A percentile compares a stretch with the other conserved stretches of the same genome.
Evolutionary conservation across 2,888 invertebrate species (phyloP).

Genomic region (Lottia scabra): DNA sequence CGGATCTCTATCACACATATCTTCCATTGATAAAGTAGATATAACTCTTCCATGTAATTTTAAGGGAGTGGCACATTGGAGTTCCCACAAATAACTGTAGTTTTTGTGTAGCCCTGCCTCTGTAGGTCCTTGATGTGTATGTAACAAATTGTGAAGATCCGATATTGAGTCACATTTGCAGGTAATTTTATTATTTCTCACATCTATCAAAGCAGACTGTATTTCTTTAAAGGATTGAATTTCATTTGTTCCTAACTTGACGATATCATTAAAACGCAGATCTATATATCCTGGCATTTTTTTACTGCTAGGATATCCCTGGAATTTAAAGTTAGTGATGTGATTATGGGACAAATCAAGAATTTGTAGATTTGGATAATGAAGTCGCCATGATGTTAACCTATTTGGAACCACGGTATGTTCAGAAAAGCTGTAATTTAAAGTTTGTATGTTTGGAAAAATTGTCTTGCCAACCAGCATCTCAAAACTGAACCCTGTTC

Average conservation of each 20-base stretch:
- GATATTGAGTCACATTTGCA: constrained; percentile 40
- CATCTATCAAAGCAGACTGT: constrained; percentile 38
- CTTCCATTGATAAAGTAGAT: constrained; percentile 16
- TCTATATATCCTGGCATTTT: constrained; percentile 12
- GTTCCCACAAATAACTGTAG: constrained; percentile 34
- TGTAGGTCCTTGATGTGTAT: constrained; percentile 15
- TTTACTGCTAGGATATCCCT: background rate
- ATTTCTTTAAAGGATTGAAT: constrained; percentile 27
- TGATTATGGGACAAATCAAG: constrained; percentile 38
- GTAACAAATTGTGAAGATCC: constrained; percentile 23
- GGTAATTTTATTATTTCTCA: constrained; percentile 39
- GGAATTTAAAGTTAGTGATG: constrained; percentile 21
- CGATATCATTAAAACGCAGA: constrained; percentile 44
- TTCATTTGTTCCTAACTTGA: constrained; percentile 32
- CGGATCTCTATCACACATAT: constrained; percentile 33
- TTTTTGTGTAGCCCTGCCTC: constrained; percentile 9
- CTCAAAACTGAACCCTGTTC: no score
- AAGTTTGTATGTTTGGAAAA: constrained; percentile 6
- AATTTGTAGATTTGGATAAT: constrained; percentile 35
- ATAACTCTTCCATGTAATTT: constrained; percentile 29
- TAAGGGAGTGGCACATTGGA: constrained; percentile 36
- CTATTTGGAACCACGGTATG: constrained; percentile 22
- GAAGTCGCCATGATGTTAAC: constrained; percentile 32
- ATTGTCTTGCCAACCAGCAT: background rate
- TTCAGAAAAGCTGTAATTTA: constrained; percentile 30